A percentile compares a stretch with the other conserved stretches of the same genome.
These are phyloP conservation scores for Molanna angustata DNA, from an alignment of 2,888 invertebrate species.

Conservation along the genomic window DNA sequence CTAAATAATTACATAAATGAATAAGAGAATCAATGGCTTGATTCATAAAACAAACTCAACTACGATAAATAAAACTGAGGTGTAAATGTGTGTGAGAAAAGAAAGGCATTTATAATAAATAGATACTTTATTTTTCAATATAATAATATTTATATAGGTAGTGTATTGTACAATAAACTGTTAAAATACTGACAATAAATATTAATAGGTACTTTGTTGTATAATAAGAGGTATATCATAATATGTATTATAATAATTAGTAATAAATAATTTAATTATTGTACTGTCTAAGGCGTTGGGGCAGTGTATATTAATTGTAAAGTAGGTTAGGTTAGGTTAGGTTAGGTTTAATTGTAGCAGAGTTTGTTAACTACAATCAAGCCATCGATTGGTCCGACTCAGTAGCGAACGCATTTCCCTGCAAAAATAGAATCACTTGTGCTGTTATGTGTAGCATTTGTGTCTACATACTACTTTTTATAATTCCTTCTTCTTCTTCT, in stretches of 20 bases:
- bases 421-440: conserved; percentile 20
- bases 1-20: no score
- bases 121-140: neutral
- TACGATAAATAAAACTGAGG: conserved; percentile 1
- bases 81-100: neutral
- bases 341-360: conserved; percentile 6
- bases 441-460: no score
- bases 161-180: neutral
- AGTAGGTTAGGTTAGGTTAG: neutral
- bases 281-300: neutral
- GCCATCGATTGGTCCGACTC: conserved; percentile 22
- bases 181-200: neutral
- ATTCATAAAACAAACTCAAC: conserved; percentile 2
- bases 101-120: neutral
- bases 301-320: neutral
- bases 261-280: no score
- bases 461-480: no score
- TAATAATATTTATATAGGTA: no score
- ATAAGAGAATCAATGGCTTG: conserved; percentile 1
- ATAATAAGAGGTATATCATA: neutral
- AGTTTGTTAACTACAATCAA: conserved; percentile 19
- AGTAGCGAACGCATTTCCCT: conserved; percentile 22
- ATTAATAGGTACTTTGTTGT: neutral
- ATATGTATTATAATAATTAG: no score
- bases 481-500: no score